Evolutionary conservation across 2,888 invertebrate species (phyloP), one percentile per base, ranked within the genome.

Genomic region (Aradus depressus): DNA sequence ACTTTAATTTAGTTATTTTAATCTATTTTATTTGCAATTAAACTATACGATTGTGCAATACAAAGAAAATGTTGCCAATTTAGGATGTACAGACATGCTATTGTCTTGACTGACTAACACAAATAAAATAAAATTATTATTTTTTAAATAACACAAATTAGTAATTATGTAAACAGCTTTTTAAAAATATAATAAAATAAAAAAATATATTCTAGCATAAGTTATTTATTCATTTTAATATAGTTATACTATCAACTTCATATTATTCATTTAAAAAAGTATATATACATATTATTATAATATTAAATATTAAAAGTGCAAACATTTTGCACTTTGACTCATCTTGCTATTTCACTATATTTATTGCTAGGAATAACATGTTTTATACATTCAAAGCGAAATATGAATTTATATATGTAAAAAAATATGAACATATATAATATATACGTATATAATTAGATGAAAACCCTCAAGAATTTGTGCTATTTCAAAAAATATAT

Each of bases 211-310:
- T 47, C 50, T 53, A 49, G 22, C 31, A 54, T 56, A 57, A 53
- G 54, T 42, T 54, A 54, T 55, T 51, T 49, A 53, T 57, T 57
- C 54, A 50, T 57, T 57, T 57, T 55, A 51, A 51, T 48, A 57
- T 51, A 51, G 50, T 52, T 56, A 52, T 54, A 53, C 45, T 56
- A 55, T 50, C 43, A 50, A 48, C 53, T 52, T 50, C 49, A 49
- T 56, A 53, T 44, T 48, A 52, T 42, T 41, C 43, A 51, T 39
- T 34, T 34, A 47, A 34, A 37, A 37, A 25, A 53, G n/a, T 34
- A 34, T 45, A 31, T 34, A 32, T 31, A 34, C 23, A 41, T 41
- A 41, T 41, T 19, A 10, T 10, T 42, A 50, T 42, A 50, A 21
- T 16, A 28, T 38, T 12, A 22, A 43, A 42, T 6, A 42, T 50